Evolutionary conservation across 2,113 vertebrate genomes (phyloP).

Genomic region (Uropsilus gracilis): DNA sequence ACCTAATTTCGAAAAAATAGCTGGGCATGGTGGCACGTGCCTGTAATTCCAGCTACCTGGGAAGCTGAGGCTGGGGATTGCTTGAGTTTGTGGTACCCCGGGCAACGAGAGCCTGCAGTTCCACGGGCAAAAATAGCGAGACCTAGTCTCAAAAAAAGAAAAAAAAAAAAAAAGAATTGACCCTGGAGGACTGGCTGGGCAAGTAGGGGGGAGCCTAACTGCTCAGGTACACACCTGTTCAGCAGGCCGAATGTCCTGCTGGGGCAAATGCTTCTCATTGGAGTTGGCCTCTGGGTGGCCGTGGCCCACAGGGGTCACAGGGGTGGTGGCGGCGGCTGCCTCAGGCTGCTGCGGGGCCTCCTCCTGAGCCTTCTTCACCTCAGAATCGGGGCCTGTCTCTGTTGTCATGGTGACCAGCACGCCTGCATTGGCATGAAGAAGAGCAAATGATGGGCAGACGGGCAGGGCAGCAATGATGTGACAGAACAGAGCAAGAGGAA

Average conservation of each 20-base stretch:
- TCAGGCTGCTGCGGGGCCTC: constrained; percentile 86
- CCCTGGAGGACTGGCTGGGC: neutral
- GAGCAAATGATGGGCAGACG: constrained; percentile 56
- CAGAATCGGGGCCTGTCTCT: constrained; percentile 87
- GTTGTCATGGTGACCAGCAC: constrained; percentile 89
- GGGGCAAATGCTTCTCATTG: constrained; percentile 81
- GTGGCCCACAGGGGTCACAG: constrained; percentile 59
- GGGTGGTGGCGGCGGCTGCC: constrained; percentile 75
- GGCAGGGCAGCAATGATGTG: neutral
- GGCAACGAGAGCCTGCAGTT: too few species aligned
- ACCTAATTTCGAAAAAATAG: too few species aligned
- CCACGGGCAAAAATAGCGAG: too few species aligned
- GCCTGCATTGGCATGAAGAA: constrained; percentile 71
- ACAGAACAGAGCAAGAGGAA: constrained; percentile 31
- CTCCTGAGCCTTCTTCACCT: constrained; percentile 87
- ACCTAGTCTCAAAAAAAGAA: too few species aligned
- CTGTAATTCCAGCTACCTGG: too few species aligned
- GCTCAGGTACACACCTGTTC: constrained; percentile 87
- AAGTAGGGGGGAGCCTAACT: neutral
- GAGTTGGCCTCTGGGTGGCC: constrained; percentile 80
- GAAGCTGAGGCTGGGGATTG: too few species aligned
- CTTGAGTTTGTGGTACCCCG: too few species aligned
- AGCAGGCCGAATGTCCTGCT: constrained; percentile 85
- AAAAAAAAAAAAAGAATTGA: too few species aligned
- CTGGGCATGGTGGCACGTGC: too few species aligned